Evolutionary conservation across 2,113 vertebrate species (phyloP).

Genomic region (Clarias gariepinus): DNA sequence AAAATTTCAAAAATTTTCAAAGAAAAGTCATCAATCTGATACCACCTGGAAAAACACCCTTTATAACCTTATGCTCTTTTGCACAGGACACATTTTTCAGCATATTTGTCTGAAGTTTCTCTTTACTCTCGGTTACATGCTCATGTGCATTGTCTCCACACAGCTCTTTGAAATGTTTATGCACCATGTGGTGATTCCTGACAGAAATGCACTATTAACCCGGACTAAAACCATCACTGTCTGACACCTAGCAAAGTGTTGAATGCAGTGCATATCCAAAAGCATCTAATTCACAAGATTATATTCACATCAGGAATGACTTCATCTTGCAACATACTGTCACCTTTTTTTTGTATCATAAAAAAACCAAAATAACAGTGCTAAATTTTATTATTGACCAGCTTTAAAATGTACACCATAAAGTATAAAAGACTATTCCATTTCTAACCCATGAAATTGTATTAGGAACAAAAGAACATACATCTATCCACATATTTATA

Average conservation of each 20-base stretch:
- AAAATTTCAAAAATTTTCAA: no score
- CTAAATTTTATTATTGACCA: no score
- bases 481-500: background rate
- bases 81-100: background rate
- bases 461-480: background rate
- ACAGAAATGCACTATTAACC: background rate
- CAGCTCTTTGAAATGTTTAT: background rate
- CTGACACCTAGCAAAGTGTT: background rate
- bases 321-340: background rate
- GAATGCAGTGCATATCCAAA: background rate
- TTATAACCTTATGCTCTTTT: background rate
- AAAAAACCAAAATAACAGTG: background rate
- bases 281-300: background rate
- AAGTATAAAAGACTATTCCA: background rate
- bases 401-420: background rate
- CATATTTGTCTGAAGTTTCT: background rate
- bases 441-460: background rate
- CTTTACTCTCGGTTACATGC: background rate
- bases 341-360: background rate
- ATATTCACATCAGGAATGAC: background rate
- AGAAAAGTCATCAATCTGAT: no score
- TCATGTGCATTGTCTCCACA: background rate
- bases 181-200: background rate
- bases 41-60: background rate
- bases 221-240: background rate